Evolutionary conservation across 2,113 vertebrate genomes (phyloP), one percentile per base, ranked within the genome.

Genomic region (Salvelinus alpinus): DNA sequence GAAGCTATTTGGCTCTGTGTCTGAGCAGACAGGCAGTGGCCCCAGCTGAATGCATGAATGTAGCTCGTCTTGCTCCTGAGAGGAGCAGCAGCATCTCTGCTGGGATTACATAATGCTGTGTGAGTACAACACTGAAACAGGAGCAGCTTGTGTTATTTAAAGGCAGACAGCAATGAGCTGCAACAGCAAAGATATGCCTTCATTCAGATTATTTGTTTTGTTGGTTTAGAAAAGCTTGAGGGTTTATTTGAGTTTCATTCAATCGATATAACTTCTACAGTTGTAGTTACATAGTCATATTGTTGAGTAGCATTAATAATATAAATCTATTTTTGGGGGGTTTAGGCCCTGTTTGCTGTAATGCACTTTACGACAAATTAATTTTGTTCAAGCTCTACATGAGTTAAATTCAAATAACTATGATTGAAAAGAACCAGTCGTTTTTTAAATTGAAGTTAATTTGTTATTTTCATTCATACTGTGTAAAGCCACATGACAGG

Each of bases 81-180:
- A 73, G 71, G 18, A 51, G 22, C 38, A 22, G 22, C 60, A 44
- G 20, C 66, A 16, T 72, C 70, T 73, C 73, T 70, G 14, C 70
- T 81, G 71, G 31, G 73, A 78, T 86, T 86, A 80, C 73, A 75
- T 80, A 86, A 86, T 80, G 68, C 72, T 70, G 25, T n/a, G 77
- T 72, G 78, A 78, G 78, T 73, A 65, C 60, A 71, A 82, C 75
- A 70, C 71, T 74, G 79, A 73, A 81, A 72, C 78, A 72, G 84
- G 71, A 81, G 57, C 68, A 70, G 79, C 78, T 81, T 79, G 74
- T 72, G 62, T 78, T 77, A 84, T 73, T 72, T 71, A 71, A 77
- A 77, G 70, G 65, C 64, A 25, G 54, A 22, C 73, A 78, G 68
- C 67, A 64, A 76, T 71, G 66, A 81, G 73, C 38, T 67, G 64